phyloP scores from a whole-genome alignment of 2,888 invertebrate species.

The Lepidocyrtinus sp. region DNA sequence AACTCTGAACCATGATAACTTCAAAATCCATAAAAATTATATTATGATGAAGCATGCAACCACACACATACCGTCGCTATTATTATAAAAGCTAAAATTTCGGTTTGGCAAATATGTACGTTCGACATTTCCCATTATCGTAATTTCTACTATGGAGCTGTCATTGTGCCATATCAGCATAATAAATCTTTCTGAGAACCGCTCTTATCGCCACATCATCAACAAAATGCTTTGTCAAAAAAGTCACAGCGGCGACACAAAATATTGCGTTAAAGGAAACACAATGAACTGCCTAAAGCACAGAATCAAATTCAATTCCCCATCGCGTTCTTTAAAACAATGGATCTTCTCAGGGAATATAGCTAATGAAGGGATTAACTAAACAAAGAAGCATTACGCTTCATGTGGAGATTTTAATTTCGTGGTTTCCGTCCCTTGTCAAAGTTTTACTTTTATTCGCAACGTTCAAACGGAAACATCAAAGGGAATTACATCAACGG shows the following conservation, averaged over 20 bases:
- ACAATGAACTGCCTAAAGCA: background rate
- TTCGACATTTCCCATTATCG: conserved; percentile 45
- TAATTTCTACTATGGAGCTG: conserved; percentile 43
- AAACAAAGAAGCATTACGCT: background rate
- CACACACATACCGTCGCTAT: too few species aligned
- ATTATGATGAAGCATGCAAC: too few species aligned
- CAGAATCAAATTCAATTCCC: background rate
- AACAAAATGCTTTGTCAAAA: conserved; percentile 5
- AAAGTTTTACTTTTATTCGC: background rate
- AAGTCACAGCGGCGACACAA: background rate
- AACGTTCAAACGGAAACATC: background rate
- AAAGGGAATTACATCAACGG: background rate
- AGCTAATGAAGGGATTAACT: background rate
- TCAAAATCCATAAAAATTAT: too few species aligned
- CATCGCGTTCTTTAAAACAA: background rate
- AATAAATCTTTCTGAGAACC: conserved; percentile 38
- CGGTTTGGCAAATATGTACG: background rate
- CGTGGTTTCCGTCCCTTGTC: background rate
- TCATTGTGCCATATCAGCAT: conserved; percentile 47
- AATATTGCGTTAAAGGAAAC: background rate
- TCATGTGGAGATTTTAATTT: conserved; percentile 4
- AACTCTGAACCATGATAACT: background rate
- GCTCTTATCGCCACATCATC: background rate
- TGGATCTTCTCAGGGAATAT: background rate
- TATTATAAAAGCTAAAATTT: background rate